Evolutionary conservation across 2,888 invertebrate species (phyloP).

Genomic region (Chalcis sispes): DNA sequence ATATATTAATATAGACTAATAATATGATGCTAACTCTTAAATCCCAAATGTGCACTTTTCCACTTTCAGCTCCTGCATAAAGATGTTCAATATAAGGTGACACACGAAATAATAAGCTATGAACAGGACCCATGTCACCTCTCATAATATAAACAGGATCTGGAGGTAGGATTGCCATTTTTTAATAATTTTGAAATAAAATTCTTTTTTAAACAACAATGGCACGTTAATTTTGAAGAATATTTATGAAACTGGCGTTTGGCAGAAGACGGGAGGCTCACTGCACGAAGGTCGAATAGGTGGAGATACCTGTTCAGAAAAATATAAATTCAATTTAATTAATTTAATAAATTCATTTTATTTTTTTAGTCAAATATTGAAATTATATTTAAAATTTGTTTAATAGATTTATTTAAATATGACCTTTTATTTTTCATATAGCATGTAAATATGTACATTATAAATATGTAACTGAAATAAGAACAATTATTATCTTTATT

Average conservation of each 20-base stretch:
- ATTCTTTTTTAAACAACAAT: conserved; percentile 5
- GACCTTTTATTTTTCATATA: too few species aligned
- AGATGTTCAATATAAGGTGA: conserved; percentile 77
- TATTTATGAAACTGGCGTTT: conserved; percentile 36
- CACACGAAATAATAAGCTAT: conserved; percentile 81
- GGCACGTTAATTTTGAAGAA: conserved; percentile 8
- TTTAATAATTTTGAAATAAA: conserved; percentile 20
- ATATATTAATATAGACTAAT: neutral
- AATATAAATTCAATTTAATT: too few species aligned
- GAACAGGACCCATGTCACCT: conserved; percentile 84
- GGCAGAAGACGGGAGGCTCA: conserved; percentile 62
- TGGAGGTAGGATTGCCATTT: conserved; percentile 83
- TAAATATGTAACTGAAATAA: too few species aligned
- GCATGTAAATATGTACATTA: too few species aligned
- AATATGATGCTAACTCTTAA: conserved; percentile 79
- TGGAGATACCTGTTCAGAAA: conserved; percentile 40
- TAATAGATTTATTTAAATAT: too few species aligned
- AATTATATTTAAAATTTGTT: too few species aligned
- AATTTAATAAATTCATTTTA: too few species aligned
- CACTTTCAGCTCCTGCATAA: conserved; percentile 85
- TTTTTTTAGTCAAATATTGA: too few species aligned
- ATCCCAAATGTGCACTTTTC: conserved; percentile 87
- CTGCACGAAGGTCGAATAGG: conserved; percentile 53
- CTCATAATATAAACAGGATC: conserved; percentile 87
- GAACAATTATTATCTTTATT: too few species aligned